These are phyloP conservation scores for Tachysurus fulvidraco DNA, from an alignment of 2,113 vertebrate species.

Conservation along the genomic window DNA sequence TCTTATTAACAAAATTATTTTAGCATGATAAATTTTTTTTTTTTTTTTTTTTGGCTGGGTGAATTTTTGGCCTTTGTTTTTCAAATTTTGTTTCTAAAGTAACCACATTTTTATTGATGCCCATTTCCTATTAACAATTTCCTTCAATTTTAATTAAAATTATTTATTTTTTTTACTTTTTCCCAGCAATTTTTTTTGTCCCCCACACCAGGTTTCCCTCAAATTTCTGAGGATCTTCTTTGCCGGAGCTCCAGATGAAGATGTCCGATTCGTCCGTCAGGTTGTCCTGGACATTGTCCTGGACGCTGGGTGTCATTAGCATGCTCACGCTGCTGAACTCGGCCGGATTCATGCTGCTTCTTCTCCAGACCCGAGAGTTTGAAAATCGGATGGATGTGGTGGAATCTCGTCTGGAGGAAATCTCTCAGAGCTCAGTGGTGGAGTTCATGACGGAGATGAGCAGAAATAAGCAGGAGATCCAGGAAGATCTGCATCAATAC, in stretches of 20 bases:
- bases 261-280: slow-evolving; percentile 1
- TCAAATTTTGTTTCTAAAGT: neutral
- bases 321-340: slow-evolving; percentile 79
- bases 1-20: neutral
- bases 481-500: slow-evolving; percentile 58
- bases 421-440: slow-evolving; percentile 73
- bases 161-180: neutral
- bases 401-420: slow-evolving; percentile 65
- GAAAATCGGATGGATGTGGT: slow-evolving; percentile 68
- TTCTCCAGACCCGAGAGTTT: slow-evolving; percentile 81
- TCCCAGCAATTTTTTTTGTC: neutral
- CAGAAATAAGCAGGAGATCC: slow-evolving; percentile 36
- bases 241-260: slow-evolving; percentile 36
- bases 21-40: no score
- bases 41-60: neutral
- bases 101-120: neutral
- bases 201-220: neutral
- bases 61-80: neutral
- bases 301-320: slow-evolving; percentile 73
- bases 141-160: neutral
- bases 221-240: neutral
- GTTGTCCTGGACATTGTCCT: slow-evolving; percentile 69
- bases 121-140: neutral
- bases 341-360: slow-evolving; percentile 78
- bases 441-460: slow-evolving; percentile 70